These are phyloP conservation scores for Chymomyza caudatula DNA, from an alignment of 2,888 invertebrate genomes.

Conservation along the genomic window DNA sequence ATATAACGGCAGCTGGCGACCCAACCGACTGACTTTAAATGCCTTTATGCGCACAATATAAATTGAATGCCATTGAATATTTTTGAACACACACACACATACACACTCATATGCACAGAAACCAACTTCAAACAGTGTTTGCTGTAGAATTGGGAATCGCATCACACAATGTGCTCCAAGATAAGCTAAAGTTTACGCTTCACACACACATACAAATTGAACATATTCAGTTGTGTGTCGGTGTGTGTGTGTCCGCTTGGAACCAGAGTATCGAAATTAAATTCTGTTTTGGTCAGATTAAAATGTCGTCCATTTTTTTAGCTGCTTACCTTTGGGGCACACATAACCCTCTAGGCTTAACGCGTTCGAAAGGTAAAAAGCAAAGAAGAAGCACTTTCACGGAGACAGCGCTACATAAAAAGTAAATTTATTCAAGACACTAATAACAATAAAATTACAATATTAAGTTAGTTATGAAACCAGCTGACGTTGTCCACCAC, in stretches of 20 bases:
- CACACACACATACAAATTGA: background rate
- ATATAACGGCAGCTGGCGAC: background rate
- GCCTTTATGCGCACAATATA: constrained; percentile 47
- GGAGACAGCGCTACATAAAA: too few relatives aligned
- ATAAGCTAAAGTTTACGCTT: constrained; percentile 1
- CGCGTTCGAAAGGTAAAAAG: background rate
- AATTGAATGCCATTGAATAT: constrained; percentile 46
- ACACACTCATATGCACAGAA: constrained; percentile 9
- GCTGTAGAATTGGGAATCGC: background rate
- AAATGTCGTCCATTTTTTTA: background rate
- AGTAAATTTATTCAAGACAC: too few relatives aligned
- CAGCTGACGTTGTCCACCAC: too few relatives aligned
- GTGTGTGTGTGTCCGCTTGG: background rate
- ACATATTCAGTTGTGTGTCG: background rate
- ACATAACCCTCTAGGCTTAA: background rate
- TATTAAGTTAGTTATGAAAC: too few relatives aligned
- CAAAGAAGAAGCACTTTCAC: too few relatives aligned
- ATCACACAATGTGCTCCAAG: background rate
- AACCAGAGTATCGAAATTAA: background rate
- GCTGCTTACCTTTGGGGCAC: background rate
- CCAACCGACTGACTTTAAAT: constrained; percentile 47
- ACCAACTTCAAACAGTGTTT: constrained; percentile 29
- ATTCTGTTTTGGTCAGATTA: background rate
- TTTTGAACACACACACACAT: constrained; percentile 21
- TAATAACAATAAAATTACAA: too few relatives aligned